A percentile compares a stretch with the other conserved stretches of the same genome.
Conservation (phyloP, 2,113 vertebrate genomes). For the Crotalus horridus region DNA sequence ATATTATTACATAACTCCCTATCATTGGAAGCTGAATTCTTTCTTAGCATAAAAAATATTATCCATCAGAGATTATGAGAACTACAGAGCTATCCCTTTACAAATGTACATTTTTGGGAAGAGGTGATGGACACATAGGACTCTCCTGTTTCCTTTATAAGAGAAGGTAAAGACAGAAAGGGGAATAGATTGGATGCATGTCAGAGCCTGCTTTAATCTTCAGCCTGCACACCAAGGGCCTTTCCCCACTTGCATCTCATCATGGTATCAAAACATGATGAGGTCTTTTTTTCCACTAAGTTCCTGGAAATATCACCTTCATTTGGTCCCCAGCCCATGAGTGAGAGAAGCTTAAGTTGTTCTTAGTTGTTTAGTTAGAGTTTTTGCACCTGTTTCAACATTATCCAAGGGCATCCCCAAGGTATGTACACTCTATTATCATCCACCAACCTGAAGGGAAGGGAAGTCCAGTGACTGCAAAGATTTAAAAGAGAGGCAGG, state of each 20-base stretch:
- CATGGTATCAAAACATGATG: background rate
- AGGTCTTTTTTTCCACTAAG: background rate
- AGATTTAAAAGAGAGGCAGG: too few relatives aligned
- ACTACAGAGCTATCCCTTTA: background rate
- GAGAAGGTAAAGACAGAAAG: background rate
- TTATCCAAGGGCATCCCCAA: background rate
- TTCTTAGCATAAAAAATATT: background rate
- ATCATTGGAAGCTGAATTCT: background rate
- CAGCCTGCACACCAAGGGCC: background rate
- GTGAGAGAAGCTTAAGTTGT: background rate
- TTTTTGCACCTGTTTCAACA: background rate
- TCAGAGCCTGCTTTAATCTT: background rate
- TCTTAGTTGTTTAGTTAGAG: background rate
- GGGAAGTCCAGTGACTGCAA: too few relatives aligned
- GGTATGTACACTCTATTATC: background rate
- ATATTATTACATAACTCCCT: background rate
- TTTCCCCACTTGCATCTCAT: background rate
- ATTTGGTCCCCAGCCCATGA: background rate
- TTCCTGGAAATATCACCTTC: background rate
- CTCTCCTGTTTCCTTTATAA: background rate
- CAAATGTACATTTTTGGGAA: background rate
- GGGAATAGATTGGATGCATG: background rate
- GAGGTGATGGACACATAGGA: background rate
- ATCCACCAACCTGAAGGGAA: too few relatives aligned
- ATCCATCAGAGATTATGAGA: background rate